A percentile compares a stretch with the other conserved stretches of the same genome.
Evolutionary conservation across 2,888 invertebrate genomes (phyloP).

Genomic region (Macaria liturata): DNA sequence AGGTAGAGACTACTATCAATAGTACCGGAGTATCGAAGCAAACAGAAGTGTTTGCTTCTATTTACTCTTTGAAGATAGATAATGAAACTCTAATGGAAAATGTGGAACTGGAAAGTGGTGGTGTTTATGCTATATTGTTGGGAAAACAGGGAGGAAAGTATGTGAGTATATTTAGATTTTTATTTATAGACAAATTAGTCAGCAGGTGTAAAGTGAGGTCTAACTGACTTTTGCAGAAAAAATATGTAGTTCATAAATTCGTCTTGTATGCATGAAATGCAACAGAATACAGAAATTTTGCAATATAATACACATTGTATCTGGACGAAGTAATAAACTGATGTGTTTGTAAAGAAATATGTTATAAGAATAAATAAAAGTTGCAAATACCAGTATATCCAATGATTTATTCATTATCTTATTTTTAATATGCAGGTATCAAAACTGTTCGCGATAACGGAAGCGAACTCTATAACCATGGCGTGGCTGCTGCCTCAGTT

Average conservation of each 20-base stretch:
- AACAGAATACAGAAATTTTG: no score
- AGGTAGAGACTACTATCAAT: conserved; percentile 47
- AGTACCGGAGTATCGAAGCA: conserved; percentile 43
- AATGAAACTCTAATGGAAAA: conserved; percentile 35
- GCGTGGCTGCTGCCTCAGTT: conserved; percentile 92
- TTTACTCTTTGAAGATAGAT: conserved; percentile 47
- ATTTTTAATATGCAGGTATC: conserved; percentile 50
- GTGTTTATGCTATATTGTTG: conserved; percentile 57
- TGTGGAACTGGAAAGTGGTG: conserved; percentile 54
- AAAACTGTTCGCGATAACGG: conserved; percentile 73
- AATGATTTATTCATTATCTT: no score
- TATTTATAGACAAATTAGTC: no score
- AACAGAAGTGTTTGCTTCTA: conserved; percentile 57
- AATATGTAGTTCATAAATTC: no score
- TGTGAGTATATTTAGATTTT: conserved; percentile 40
- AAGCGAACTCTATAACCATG: conserved; percentile 88
- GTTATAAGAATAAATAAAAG: no score
- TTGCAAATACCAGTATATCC: no score
- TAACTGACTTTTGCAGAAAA: no score
- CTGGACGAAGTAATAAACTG: no score
- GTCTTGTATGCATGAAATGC: no score
- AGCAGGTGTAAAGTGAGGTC: no score
- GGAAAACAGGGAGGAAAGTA: conserved; percentile 39
- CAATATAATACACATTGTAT: no score
- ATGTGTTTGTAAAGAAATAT: no score